Base-by-base conservation (phyloP, 1,140 invertebrate species). In the Agrypnia vestita region DNA sequence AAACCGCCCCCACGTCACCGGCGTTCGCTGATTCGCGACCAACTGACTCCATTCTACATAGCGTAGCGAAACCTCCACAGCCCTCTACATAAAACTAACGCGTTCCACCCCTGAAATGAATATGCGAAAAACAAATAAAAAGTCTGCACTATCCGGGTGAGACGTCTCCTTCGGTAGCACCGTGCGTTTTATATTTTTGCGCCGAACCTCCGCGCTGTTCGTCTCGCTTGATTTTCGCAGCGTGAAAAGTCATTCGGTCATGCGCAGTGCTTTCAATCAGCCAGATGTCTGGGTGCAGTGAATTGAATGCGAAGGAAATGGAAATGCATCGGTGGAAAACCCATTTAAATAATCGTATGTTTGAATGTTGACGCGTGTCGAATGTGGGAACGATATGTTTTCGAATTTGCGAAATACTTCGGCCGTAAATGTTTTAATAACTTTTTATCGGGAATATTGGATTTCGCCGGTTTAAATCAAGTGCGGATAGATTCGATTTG, bases 201-300 rank as follows among this genome's bases (percentile, higher is more conserved):
- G 6, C 1, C 25, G 25, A 35, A 35, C 25, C 1, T 6, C 6
- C 25, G 25, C 25, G 25, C 25, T 35, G 25, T 35, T 35, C 59
- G 59, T 13, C 17, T 62, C 21, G 21, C 17, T 62, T 25, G 19
- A 17, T 25, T 62, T 56, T 56, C 9, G 15, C n/a, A 35, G 64
- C 12, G 43, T 69, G 13, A 69, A 47, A 17, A 69, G 13, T 69
- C 15, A 43, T 19, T 13, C 64, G 64, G n/a, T 47, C 64, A 69
- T 69, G 64, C 64, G 64, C 64, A 69, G n/a, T 69, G 46, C 12
- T 46, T 69, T 69, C 64, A 69, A 69, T 69, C 64, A 69, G n/a
- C 64, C 43, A 69, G 35, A 69, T 46, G 64, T 69, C 64, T 69
- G 35, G 64, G 44, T 69, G 64, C 64, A 69, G 35, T 69, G 64